Percentiles rank a stretch among this genome's conserved stretches.
phyloP scores from a whole-genome alignment of 2,113 vertebrate species.

The Oryzias curvinotus region DNA sequence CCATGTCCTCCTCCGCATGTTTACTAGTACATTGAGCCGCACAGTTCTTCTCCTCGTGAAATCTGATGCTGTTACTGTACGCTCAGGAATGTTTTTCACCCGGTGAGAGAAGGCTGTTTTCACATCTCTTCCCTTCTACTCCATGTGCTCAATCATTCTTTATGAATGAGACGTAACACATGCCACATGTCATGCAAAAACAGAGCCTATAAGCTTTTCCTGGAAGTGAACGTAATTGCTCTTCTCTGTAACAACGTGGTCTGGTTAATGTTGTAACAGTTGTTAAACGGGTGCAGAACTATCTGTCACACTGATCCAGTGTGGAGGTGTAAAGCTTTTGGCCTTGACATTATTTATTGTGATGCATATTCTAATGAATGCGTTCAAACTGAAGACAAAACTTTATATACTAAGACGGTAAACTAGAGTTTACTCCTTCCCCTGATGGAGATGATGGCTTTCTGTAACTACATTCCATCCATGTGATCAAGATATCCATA shows the following conservation, averaged over 20 bases:
- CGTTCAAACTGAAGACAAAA: neutral
- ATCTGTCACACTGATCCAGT: slow-evolving; percentile 22
- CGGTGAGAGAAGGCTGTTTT: slow-evolving; percentile 43
- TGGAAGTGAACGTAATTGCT: slow-evolving; percentile 26
- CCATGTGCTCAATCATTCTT: slow-evolving; percentile 47
- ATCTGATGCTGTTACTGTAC: slow-evolving; percentile 61
- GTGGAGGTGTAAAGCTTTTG: slow-evolving; percentile 7
- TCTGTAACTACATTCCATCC: too few species aligned
- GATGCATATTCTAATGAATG: slow-evolving; percentile 5
- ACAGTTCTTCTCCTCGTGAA: slow-evolving; percentile 53
- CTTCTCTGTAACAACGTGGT: slow-evolving; percentile 4
- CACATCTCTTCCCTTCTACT: slow-evolving; percentile 32
- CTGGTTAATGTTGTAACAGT: slow-evolving; percentile 37
- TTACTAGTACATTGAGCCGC: slow-evolving; percentile 60
- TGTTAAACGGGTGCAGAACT: slow-evolving; percentile 25
- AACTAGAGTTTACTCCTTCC: neutral
- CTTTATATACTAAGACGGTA: neutral
- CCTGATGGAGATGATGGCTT: too few species aligned
- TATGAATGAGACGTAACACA: slow-evolving; percentile 65
- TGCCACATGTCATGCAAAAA: slow-evolving; percentile 45
- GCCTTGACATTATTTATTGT: slow-evolving; percentile 14
- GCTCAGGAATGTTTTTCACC: slow-evolving; percentile 68
- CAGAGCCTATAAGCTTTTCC: slow-evolving; percentile 40
- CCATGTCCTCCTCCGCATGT: slow-evolving; percentile 44
- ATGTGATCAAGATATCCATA: too few species aligned